Evolutionary conservation across 2,888 invertebrate genomes (phyloP), one percentile per base, ranked within the genome.

Genomic region (Cheilosia variabilis): DNA sequence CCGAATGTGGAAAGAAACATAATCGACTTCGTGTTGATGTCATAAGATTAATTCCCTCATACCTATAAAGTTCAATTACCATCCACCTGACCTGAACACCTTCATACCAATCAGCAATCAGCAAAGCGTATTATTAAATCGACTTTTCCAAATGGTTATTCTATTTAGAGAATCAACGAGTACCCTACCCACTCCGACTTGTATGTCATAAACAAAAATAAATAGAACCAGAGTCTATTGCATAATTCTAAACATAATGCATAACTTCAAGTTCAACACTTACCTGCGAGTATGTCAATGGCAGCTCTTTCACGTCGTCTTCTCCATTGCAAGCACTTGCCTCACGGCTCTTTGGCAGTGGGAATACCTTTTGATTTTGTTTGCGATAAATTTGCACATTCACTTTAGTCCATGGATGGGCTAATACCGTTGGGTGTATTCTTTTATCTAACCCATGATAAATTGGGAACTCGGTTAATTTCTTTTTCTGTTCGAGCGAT

Each of bases 261-360:
- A 69, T 10, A 19, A 27, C 52, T 55, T 65, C 81, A 82, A 77
- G 68, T 65, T 79, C 57, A 79, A 79, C 24, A 22, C 50, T 66
- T 63, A 96, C 92, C 91, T 97, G 96, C 3, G 96, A 94, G 90
- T 96, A 96, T 55, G 96, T 94, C 24, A 97, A 92, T n/a, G 96
- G 95, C 10, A 94, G 91, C 88, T 95, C 95, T 45, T 91, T 90
- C 84, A 91, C 92, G 15, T 76, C 87, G 0, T 84, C 73, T 0
- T 43, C 60, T 2, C 27, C 24, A 27, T n/a, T 50, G 5, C 5
- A 9, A n/a, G 24, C 62, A 0, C 62, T 31, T 0, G 19, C 13
- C 22, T 76, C 62, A 4, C 72, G 83, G 66, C 57, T 92, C 88
- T 95, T 93, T 31, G 96, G 96, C 87, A 97, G 92, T 69, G 96